These are phyloP conservation scores for Glossophaga mutica DNA, from an alignment of 2,797 vertebrate genomes.

Conservation along the genomic window DNA sequence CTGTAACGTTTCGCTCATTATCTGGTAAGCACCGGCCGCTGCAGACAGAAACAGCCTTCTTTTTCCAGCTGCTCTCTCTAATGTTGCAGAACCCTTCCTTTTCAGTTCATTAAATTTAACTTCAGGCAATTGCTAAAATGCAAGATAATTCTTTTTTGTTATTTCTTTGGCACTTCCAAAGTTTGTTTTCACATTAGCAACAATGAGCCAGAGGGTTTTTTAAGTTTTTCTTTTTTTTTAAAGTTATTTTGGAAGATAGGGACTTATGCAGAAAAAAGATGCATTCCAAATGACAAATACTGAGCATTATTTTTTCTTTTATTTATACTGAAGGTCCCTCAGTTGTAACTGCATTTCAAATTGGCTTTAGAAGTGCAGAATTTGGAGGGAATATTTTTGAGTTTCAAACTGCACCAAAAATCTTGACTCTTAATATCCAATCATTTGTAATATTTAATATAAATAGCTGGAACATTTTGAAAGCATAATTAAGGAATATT, in stretches of 20 bases:
- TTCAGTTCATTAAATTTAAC: conserved; percentile 78
- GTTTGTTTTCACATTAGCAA: neutral
- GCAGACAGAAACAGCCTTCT: conserved; percentile 48
- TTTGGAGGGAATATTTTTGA: neutral
- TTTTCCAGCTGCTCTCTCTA: conserved; percentile 72
- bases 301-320: conserved; percentile 23
- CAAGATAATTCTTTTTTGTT: conserved; percentile 65
- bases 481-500: neutral
- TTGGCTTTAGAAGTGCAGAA: neutral
- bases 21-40: conserved; percentile 59
- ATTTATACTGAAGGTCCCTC: neutral
- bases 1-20: conserved; percentile 69
- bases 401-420: neutral
- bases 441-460: neutral
- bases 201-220: neutral
- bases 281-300: neutral
- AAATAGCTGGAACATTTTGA: neutral
- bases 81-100: conserved; percentile 76
- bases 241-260: neutral
- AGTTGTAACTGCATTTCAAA: neutral
- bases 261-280: neutral
- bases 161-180: conserved; percentile 2
- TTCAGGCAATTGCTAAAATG: conserved; percentile 69
- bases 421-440: neutral
- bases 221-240: neutral